Conservation (phyloP, 53 echinoderm and acorn worm species). For the Henricia sp. region DNA sequence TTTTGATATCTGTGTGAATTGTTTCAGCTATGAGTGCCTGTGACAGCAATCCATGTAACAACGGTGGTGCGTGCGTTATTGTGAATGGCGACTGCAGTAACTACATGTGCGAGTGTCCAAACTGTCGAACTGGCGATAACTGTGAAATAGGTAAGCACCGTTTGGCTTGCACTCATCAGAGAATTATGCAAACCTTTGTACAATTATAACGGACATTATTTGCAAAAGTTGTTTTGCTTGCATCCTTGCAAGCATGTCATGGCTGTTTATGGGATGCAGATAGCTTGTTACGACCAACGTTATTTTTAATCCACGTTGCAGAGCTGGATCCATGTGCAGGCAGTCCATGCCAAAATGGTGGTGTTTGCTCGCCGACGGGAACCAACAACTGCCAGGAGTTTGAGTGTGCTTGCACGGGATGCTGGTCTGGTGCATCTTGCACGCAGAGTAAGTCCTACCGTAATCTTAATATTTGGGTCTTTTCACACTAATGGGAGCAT, state of each 20-base stretch:
- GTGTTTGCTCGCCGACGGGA: slow-evolving; percentile 42
- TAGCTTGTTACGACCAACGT: not conserved
- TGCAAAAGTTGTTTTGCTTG: too few species aligned
- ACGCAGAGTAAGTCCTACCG: slow-evolving; percentile 56
- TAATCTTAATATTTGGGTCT: too few species aligned
- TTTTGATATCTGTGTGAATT: not conserved
- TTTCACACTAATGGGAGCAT: too few species aligned
- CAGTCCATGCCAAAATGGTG: slow-evolving; percentile 78
- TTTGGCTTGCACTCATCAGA: too few species aligned
- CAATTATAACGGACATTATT: too few species aligned
- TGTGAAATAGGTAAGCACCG: slow-evolving; percentile 77
- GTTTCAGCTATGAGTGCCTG: slow-evolving; percentile 61
- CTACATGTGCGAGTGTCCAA: slow-evolving; percentile 68
- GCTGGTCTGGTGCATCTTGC: slow-evolving; percentile 70
- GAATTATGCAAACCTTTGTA: not conserved
- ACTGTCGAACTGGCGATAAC: slow-evolving; percentile 71
- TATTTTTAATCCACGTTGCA: not conserved
- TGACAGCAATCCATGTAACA: slow-evolving; percentile 73
- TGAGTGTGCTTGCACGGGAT: slow-evolving; percentile 63
- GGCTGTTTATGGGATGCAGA: too few species aligned
- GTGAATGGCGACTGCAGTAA: slow-evolving; percentile 1
- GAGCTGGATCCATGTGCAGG: slow-evolving; percentile 71
- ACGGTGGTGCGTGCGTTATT: slow-evolving; percentile 70
- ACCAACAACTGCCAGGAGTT: slow-evolving; percentile 22
- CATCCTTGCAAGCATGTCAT: too few species aligned